A percentile compares a stretch with the other conserved stretches of the same genome.
These are phyloP conservation scores for Petrophora chlorosata DNA, from an alignment of 2,888 invertebrate species.

Conservation along the genomic window DNA sequence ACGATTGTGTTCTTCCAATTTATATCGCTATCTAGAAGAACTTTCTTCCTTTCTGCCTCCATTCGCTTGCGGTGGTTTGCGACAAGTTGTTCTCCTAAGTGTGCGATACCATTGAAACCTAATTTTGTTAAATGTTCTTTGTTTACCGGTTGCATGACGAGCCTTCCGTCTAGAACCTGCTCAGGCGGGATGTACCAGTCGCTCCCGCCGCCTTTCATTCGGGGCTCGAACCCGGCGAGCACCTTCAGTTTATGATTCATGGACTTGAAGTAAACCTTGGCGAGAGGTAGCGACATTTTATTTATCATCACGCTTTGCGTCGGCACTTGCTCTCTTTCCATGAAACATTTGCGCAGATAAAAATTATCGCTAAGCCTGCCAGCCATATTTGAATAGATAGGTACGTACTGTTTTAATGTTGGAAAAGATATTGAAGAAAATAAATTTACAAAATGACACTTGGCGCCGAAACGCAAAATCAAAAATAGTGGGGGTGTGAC, in stretches of 20 bases:
- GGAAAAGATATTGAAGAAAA: too few species aligned
- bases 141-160: slow-evolving; percentile 61
- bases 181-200: slow-evolving; percentile 69
- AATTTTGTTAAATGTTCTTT: slow-evolving; percentile 55
- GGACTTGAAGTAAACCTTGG: slow-evolving; percentile 68
- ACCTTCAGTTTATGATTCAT: slow-evolving; percentile 64
- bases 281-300: slow-evolving; percentile 63
- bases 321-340: slow-evolving; percentile 66
- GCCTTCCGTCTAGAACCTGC: slow-evolving; percentile 57
- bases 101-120: slow-evolving; percentile 57
- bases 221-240: slow-evolving; percentile 69
- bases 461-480: too few species aligned
- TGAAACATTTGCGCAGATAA: slow-evolving; percentile 63
- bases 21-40: slow-evolving; percentile 52
- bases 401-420: too few species aligned
- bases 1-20: slow-evolving; percentile 57
- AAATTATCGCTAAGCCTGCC: slow-evolving; percentile 62
- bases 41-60: slow-evolving; percentile 49
- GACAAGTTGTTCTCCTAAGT: slow-evolving; percentile 50
- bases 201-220: slow-evolving; percentile 65
- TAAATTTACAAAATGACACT: too few species aligned
- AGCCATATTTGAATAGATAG: too few species aligned
- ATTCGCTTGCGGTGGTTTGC: slow-evolving; percentile 47
- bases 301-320: slow-evolving; percentile 65
- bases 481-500: too few species aligned